Percentiles rank a stretch among this genome's conserved stretches.
phyloP scores from a whole-genome alignment of 2,797 vertebrate species.

The Hapalemur alaotrensis region DNA sequence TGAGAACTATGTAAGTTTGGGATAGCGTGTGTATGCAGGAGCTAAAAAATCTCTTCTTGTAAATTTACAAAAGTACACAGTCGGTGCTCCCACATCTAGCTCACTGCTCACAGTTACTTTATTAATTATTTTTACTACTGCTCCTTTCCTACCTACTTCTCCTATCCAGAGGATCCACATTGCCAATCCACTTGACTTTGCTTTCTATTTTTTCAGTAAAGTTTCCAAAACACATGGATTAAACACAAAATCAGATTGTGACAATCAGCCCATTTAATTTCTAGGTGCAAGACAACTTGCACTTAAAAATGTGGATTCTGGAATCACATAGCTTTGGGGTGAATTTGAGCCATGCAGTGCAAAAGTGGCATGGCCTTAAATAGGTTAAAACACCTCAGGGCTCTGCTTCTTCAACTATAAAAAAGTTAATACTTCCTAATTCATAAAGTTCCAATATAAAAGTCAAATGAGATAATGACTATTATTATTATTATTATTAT shows the following conservation, averaged over 20 bases:
- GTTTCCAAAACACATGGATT: neutral
- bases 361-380: neutral
- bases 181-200: neutral
- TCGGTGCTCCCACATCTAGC: neutral
- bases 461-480: neutral
- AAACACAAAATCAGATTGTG: neutral
- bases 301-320: neutral
- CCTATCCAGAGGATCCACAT: neutral
- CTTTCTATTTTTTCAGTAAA: conserved; percentile 30
- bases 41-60: neutral
- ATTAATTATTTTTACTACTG: neutral
- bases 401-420: neutral
- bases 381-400: neutral
- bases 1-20: neutral
- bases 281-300: neutral
- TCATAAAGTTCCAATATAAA: neutral
- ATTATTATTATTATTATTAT: neutral
- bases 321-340: neutral
- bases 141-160: neutral
- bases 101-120: neutral
- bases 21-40: neutral
- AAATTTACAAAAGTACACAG: neutral
- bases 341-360: neutral
- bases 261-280: conserved; percentile 27
- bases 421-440: neutral